Conservation (phyloP, 1,140 invertebrate species). For the Rhizoglyphus robini region DNA sequence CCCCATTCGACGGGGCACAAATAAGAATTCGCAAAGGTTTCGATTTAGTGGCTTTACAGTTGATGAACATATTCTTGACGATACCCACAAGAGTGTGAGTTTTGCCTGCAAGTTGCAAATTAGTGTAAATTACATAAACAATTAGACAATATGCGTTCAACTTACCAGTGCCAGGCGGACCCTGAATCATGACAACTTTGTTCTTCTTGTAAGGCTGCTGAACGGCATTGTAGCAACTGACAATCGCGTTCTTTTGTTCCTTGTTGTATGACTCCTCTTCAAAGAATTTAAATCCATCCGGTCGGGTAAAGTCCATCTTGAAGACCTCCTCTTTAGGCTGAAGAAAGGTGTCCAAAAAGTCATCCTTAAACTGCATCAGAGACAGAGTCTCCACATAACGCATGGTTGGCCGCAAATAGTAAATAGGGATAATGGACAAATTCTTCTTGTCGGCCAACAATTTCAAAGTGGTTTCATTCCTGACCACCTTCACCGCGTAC, state of each 20-base stretch:
- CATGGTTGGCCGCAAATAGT: constrained; percentile 9
- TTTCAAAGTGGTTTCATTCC: not conserved
- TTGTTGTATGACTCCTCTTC: not conserved
- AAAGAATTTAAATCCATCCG: not conserved
- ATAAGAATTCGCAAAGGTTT: constrained; percentile 45
- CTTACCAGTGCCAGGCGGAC: constrained; percentile 54
- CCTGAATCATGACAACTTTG: constrained; percentile 42
- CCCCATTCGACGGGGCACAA: constrained; percentile 66
- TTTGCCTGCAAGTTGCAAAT: no score
- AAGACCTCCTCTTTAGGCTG: not conserved
- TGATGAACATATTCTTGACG: constrained; percentile 40
- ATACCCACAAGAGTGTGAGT: constrained; percentile 51
- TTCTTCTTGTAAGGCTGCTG: not conserved
- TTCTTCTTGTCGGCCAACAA: not conserved
- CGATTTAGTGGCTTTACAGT: constrained; percentile 22
- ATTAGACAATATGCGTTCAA: no score
- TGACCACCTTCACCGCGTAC: not conserved
- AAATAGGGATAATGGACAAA: not conserved
- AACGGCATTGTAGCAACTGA: not conserved
- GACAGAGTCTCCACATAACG: not conserved
- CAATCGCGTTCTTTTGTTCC: not conserved
- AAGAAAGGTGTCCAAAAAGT: not conserved
- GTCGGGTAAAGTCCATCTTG: not conserved
- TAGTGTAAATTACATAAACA: no score
- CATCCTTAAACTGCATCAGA: not conserved